Percentiles rank a stretch among this genome's conserved stretches.
Conservation (phyloP, 2,113 vertebrate species). For the Rhynchomys soricoides region DNA sequence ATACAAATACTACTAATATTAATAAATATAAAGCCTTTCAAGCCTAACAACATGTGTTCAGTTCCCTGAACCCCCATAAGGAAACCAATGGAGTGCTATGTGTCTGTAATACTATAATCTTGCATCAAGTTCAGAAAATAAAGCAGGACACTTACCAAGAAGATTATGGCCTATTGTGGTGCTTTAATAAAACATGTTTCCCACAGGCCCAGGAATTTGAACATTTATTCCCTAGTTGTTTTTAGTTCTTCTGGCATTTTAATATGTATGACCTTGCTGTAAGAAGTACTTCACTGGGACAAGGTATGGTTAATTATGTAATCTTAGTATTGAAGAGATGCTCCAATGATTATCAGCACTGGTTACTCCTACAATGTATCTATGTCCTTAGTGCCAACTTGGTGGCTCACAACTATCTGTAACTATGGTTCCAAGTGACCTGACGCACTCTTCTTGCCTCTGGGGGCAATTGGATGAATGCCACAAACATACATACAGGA, state of each 20-base stretch:
- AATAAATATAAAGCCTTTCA: background rate
- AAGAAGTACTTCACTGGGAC: background rate
- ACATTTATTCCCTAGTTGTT: background rate
- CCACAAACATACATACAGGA: background rate
- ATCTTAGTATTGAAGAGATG: background rate
- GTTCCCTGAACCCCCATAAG: rapidly evolving
- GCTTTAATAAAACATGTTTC: background rate
- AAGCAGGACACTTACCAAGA: background rate
- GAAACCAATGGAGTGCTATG: background rate
- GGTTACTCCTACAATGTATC: background rate
- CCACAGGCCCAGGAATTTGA: background rate
- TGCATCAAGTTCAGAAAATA: too few species aligned
- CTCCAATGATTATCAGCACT: background rate
- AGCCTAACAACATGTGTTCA: too few species aligned
- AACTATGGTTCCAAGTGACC: background rate
- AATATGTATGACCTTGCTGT: background rate
- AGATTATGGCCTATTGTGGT: too few species aligned
- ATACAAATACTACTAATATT: background rate
- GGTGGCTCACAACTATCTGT: background rate
- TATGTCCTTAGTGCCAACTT: background rate
- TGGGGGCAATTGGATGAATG: background rate
- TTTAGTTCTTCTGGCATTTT: background rate
- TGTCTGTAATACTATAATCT: background rate
- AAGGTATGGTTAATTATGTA: background rate
- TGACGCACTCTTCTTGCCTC: background rate